Percentiles rank a stretch among this genome's conserved stretches.
These are phyloP conservation scores for Nephotettix cincticeps DNA, from an alignment of 1,140 invertebrate species.

Conservation along the genomic window DNA sequence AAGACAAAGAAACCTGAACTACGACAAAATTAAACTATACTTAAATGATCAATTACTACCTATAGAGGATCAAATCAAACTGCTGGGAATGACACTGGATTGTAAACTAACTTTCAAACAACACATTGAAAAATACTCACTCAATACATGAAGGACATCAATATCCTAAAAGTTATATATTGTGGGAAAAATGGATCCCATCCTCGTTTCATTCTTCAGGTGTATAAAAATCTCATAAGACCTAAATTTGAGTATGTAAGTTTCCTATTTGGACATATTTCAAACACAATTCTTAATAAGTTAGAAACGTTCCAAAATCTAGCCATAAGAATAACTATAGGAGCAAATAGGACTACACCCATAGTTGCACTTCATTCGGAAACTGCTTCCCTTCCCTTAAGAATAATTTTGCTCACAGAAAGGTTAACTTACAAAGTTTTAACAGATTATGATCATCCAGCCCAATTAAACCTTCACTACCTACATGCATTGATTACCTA, in stretches of 20 bases:
- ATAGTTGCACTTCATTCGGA: background rate
- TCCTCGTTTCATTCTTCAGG: background rate
- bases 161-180: background rate
- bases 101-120: background rate
- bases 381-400: background rate
- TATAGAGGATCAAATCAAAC: background rate
- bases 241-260: background rate
- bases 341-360: background rate
- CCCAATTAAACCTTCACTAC: no score
- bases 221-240: background rate
- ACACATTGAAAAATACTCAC: background rate
- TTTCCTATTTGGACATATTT: background rate
- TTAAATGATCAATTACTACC: background rate
- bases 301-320: background rate
- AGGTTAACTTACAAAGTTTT: background rate
- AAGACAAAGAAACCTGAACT: no score
- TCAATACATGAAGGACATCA: background rate
- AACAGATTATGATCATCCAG: no score
- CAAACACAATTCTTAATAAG: background rate
- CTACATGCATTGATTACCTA: no score
- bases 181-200: background rate
- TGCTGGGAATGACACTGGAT: background rate
- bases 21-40: background rate
- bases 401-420: background rate
- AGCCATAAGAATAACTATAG: background rate